These are phyloP conservation scores for Cenopis cana DNA, from an alignment of 2,888 invertebrate genomes.

Conservation along the genomic window DNA sequence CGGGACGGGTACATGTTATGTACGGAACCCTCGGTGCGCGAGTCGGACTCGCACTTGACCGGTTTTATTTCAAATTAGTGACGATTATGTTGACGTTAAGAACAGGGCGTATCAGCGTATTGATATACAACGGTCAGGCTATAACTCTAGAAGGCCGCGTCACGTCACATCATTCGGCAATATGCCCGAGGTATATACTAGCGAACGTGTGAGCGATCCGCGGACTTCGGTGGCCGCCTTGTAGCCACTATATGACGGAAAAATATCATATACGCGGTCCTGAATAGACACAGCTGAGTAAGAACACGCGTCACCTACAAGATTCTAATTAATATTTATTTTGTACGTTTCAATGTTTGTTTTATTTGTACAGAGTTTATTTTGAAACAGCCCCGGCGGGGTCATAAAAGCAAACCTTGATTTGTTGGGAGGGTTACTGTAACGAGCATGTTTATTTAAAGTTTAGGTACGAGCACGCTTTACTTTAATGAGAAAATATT, in stretches of 20 bases:
- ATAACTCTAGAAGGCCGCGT: too few relatives aligned
- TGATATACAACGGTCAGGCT: too few relatives aligned
- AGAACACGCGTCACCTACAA: slow-evolving; percentile 33
- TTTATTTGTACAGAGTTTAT: slow-evolving; percentile 34
- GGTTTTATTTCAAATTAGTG: too few relatives aligned
- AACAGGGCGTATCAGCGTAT: too few relatives aligned
- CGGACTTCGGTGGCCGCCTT: too few relatives aligned
- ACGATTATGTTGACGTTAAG: too few relatives aligned
- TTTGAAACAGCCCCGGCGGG: slow-evolving; percentile 35
- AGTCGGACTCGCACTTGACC: too few relatives aligned
- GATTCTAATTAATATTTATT: slow-evolving; percentile 44
- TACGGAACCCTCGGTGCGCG: too few relatives aligned
- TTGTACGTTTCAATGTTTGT: slow-evolving; percentile 36
- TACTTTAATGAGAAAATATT: neutral
- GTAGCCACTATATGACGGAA: neutral
- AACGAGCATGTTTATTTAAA: slow-evolving; percentile 29
- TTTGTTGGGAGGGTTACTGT: slow-evolving; percentile 12
- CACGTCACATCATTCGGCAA: too few relatives aligned
- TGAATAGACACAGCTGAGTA: neutral
- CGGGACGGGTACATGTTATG: too few relatives aligned
- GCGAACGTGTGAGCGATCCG: too few relatives aligned
- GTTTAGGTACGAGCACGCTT: slow-evolving; percentile 5
- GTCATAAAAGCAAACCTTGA: slow-evolving; percentile 19
- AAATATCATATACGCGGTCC: neutral
- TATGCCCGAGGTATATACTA: too few relatives aligned